Conservation (phyloP, 2,797 vertebrate species). For the Mastacembelus armatus region DNA sequence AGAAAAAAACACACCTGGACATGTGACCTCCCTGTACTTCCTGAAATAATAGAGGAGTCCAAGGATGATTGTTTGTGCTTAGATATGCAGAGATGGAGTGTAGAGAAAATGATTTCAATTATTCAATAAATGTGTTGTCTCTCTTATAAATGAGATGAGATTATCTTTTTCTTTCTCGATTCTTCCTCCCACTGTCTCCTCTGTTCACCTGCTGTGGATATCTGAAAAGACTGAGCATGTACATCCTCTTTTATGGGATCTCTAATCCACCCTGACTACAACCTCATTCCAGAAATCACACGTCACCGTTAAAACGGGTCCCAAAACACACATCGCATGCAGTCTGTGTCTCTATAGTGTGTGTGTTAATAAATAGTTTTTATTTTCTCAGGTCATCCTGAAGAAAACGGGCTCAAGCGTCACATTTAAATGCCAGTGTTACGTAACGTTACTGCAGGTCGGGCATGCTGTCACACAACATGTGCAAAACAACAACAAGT, state of each 20-base stretch:
- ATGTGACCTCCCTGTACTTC: background rate
- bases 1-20: conserved; percentile 21
- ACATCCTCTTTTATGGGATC: conserved; percentile 66
- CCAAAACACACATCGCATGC: conserved; percentile 12
- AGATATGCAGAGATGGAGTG: background rate
- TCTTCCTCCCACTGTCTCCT: background rate
- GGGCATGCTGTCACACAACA: conserved; percentile 2
- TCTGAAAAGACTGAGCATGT: conserved; percentile 34
- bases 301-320: conserved; percentile 16
- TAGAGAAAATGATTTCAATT: background rate
- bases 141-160: background rate
- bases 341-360: background rate
- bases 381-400: conserved; percentile 21
- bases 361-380: background rate
- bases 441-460: conserved; percentile 9
- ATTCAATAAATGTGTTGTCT: background rate
- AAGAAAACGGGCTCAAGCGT: conserved; percentile 5
- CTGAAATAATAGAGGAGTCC: conserved; percentile 1
- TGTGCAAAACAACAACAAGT: conserved; percentile 22
- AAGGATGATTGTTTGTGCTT: background rate
- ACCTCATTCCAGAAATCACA: conserved; percentile 25
- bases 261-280: conserved; percentile 56
- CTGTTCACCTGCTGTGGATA: conserved; percentile 25
- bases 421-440: background rate
- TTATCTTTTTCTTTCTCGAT: background rate